Conservation (phyloP, 2,888 invertebrate genomes). For the Vesta saturnalis region DNA sequence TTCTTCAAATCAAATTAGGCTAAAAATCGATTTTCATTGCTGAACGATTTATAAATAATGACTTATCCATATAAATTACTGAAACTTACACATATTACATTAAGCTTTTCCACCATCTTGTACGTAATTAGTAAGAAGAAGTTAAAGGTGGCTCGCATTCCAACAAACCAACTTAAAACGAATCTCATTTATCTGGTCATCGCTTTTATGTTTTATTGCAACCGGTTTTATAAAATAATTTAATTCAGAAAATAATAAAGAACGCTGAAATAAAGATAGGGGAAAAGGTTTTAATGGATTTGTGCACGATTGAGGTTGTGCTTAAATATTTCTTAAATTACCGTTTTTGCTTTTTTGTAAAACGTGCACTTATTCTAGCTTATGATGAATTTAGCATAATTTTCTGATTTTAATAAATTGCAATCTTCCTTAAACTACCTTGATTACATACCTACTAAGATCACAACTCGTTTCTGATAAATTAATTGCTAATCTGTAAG, state of each 20-base stretch:
- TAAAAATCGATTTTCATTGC: slow-evolving; percentile 4
- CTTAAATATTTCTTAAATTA: neutral
- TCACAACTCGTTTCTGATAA: neutral
- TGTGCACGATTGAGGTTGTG: neutral
- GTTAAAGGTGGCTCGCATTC: slow-evolving; percentile 9
- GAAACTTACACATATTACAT: neutral
- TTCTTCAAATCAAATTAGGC: neutral
- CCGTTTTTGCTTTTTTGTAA: neutral
- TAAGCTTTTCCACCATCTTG: slow-evolving; percentile 1
- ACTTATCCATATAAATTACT: neutral
- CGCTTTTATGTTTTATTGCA: slow-evolving; percentile 10
- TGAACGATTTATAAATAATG: neutral
- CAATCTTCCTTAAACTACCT: neutral
- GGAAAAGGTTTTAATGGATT: neutral
- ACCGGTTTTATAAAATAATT: slow-evolving; percentile 9
- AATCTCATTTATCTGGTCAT: slow-evolving; percentile 5
- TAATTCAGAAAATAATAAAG: slow-evolving; percentile 8
- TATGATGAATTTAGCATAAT: neutral
- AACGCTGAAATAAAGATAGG: neutral
- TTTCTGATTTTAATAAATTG: neutral
- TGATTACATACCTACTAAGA: neutral
- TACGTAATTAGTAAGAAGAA: neutral
- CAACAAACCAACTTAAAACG: slow-evolving; percentile 9
- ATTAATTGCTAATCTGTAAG: neutral
- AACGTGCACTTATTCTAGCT: neutral